These are phyloP conservation scores for Sericinus montela DNA, from an alignment of 2,888 invertebrate genomes.

Conservation along the genomic window DNA sequence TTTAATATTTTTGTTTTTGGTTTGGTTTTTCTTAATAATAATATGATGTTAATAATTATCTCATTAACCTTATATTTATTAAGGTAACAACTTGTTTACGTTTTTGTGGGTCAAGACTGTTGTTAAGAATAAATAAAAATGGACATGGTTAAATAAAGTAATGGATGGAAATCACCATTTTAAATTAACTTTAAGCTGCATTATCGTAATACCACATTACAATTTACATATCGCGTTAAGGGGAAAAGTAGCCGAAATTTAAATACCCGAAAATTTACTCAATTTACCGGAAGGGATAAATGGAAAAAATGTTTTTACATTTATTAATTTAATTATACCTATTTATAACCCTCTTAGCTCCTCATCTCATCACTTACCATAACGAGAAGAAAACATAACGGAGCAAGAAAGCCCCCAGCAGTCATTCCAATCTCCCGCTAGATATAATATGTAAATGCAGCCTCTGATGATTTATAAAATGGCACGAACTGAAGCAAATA, in stretches of 20 bases:
- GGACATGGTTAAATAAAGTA: slow-evolving; percentile 2
- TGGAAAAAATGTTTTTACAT: too few relatives aligned
- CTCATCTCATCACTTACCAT: slow-evolving; percentile 15
- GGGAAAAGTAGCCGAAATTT: too few relatives aligned
- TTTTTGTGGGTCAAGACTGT: slow-evolving; percentile 16
- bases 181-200: not conserved
- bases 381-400: slow-evolving; percentile 18
- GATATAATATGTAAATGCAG: slow-evolving; percentile 30
- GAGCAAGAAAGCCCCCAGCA: slow-evolving; percentile 3
- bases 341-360: too few relatives aligned
- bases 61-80: slow-evolving; percentile 13
- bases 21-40: not conserved
- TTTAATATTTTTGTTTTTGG: too few relatives aligned
- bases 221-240: too few relatives aligned
- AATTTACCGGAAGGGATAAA: too few relatives aligned
- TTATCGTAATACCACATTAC: too few relatives aligned
- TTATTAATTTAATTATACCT: too few relatives aligned
- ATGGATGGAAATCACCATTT: slow-evolving; percentile 1
- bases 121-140: slow-evolving; percentile 7
- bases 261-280: not conserved
- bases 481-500: slow-evolving; percentile 22
- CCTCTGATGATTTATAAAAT: slow-evolving; percentile 35
- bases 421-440: slow-evolving; percentile 28
- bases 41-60: slow-evolving; percentile 11
- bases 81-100: slow-evolving; percentile 4